Evolutionary conservation across 2,113 vertebrate genomes (phyloP), one percentile per base, ranked within the genome.

Genomic region (Anthoscopus minutus): DNA sequence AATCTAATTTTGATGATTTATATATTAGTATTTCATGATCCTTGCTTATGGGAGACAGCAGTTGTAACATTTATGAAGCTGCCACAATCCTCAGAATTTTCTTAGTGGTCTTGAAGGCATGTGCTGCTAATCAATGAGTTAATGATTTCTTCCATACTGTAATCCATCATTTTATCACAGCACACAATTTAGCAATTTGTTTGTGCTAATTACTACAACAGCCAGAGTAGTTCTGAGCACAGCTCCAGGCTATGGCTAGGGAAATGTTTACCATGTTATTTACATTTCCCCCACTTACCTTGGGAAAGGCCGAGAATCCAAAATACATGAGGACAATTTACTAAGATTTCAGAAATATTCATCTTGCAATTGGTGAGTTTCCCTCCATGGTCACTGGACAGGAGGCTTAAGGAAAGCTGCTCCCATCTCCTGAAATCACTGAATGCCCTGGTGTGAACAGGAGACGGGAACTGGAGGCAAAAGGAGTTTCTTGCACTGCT

Each of bases 161-260:
- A 94, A 97, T 96, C 92, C 88, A 97, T 97, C 96, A 96, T 94
- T 97, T 96, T 89, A 94, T 83, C 92, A 84, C 90, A 86, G 94
- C 82, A 88, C 80, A 94, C 93, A 78, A 82, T 90, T 96, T 96
- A 94, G 88, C 92, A 95, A 96, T 97, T 97, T 96, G 93, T 65
- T 95, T 83, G 88, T 96, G 94, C 93, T 97, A 97, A 96, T 96
- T 93, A 67, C 83, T 93, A 90, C 90, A 94, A 84, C 67, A 88
- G 57, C 44, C 88, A 88, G 64, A 96, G 83, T 51, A 64, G 82
- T 88, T 95, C 79, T 64, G 72, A 96, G 77, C 48, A 84, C 76
- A 96, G 79, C 94, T 81, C 76, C 20, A 79, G 94, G 94, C 88
- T 88, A 31, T 42, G 74, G 90, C 79, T 70, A 38, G 45, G 72